A percentile compares a stretch with the other conserved stretches of the same genome.
Evolutionary conservation across 2,113 vertebrate genomes (phyloP).

Genomic region (Regulus satrapa): DNA sequence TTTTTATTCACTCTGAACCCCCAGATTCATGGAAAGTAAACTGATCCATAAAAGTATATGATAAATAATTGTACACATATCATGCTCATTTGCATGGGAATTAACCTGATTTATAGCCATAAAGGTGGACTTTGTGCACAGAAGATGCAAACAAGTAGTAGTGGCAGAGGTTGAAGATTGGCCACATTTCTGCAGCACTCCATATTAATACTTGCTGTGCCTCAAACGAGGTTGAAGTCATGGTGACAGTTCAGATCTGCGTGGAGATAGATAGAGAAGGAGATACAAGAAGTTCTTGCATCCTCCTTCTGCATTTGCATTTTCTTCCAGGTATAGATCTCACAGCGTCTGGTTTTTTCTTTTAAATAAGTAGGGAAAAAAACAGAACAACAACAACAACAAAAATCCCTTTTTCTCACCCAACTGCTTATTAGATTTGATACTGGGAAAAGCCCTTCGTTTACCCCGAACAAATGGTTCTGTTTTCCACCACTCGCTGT

Average conservation of each 20-base stretch:
- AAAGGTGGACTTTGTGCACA: not conserved
- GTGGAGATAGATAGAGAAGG: not conserved
- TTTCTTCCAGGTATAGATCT: constrained; percentile 52
- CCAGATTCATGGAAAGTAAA: not conserved
- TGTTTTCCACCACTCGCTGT: constrained; percentile 77
- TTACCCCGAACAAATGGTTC: constrained; percentile 57
- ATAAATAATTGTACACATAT: not conserved
- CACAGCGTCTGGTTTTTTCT: constrained; percentile 29
- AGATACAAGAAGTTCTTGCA: not conserved
- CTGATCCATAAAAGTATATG: not conserved
- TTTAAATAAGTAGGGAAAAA: not conserved
- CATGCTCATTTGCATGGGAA: constrained; percentile 4
- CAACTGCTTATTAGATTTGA: not conserved
- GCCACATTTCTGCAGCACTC: constrained; percentile 14
- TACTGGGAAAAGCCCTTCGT: constrained; percentile 62
- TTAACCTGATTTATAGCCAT: not conserved
- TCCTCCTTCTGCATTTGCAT: constrained; percentile 20
- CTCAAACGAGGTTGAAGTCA: constrained; percentile 2
- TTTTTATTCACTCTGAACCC: not conserved
- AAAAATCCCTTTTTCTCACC: constrained; percentile 25
- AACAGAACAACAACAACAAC: no score
- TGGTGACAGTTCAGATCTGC: not conserved
- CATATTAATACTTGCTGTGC: not conserved
- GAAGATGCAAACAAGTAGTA: not conserved
- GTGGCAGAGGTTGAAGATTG: not conserved